Base-by-base conservation (phyloP, 1,140 invertebrate genomes). In the Aphaenogaster ashmeadi region DNA sequence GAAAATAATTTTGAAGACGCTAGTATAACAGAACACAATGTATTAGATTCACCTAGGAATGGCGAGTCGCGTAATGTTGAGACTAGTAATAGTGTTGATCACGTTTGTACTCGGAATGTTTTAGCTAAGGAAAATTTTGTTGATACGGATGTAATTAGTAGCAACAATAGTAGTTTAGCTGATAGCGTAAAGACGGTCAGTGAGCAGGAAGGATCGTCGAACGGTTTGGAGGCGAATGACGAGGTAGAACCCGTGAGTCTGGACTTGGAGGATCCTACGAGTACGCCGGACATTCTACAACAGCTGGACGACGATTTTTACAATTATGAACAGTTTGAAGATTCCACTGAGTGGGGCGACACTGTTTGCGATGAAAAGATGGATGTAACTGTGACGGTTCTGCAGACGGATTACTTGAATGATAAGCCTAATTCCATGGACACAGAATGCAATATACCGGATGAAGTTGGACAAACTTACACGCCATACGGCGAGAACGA, bases 251-350 rank as follows among this genome's bases (percentile, higher is more conserved):
- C 94, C 8, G 74, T 94, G 52, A 94, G 93, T 83, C 58, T 94
- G 15, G 93, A 94, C 79, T 81, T 94, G 18, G 94, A 93, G 56
- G 94, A 95, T 91, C 94, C 92, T 2, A 87, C 88, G 7, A 88
- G 80, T 52, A 79, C 89, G 41, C 86, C 89, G 13, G 93, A 94
- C 7, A 64, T 80, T 5, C 75, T 87, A 6, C 92, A 90, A 41
- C 90, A 93, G 41, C 36, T 94, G 58, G 94, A 95, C 11, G 93
- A 96, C 88, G 95, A 95, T 93, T 96, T 96, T 89, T 95, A 94
- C 60, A 92, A 95, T 78, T 96, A 96, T 85, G 92, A 93, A 27
- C 90, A 95, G 74, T 94, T 93, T 62, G 91, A 94, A 27, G 90
- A 92, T 84, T 50, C 91, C 8, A 33, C 87, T n/a, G 81, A 92